Evolutionary conservation across 2,113 vertebrate species (phyloP), one percentile per base, ranked within the genome.

Genomic region (Sinosuthora webbiana): DNA sequence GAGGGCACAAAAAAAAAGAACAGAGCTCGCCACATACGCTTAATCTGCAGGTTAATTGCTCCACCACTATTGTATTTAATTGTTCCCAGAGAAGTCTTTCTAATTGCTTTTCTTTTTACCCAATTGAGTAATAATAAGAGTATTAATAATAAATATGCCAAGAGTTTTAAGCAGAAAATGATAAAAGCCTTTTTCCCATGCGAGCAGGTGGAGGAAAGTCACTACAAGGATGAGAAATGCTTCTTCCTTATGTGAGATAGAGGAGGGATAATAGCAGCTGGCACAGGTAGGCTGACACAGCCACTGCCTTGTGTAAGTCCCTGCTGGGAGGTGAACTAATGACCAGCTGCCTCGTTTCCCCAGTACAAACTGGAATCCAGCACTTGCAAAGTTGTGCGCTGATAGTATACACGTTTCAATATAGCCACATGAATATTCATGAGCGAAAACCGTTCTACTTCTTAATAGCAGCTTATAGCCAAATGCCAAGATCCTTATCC

Each of bases 341-440:
- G 83, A 35, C 71, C 89, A 92, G 80, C 69, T 94, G 86, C 90
- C 62, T 92, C 37, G 1, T 81, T 94, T 92, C 80, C 69, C 64
- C 64, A 81, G 75, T 33, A 78, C 65, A 80, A 86, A 90, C 71
- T 49, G 85, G 92, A 85, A 78, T 33, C 80, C 77, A 70, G 60
- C 60, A 53, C 37, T 81, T 93, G 63, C 64, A 67, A 86, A 88
- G 93, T 83, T 83, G 39, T 53, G 41, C 20, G 55, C 70, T 73
- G 79, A 42, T 88, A 95, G 85, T 90, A 94, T 82, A 90, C 82
- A 88, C 90, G 75, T 90, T 90, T 95, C 90, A 93, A 60, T 90
- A 94, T 87, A 96, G 73, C 41, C 53, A 27, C 83, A 96, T 96
- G 73, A 91, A 95, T 97, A 97, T 96, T 96, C 79, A 97, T 94